phyloP scores from a whole-genome alignment of 2,888 invertebrate species.

The Mythimna albipuncta region DNA sequence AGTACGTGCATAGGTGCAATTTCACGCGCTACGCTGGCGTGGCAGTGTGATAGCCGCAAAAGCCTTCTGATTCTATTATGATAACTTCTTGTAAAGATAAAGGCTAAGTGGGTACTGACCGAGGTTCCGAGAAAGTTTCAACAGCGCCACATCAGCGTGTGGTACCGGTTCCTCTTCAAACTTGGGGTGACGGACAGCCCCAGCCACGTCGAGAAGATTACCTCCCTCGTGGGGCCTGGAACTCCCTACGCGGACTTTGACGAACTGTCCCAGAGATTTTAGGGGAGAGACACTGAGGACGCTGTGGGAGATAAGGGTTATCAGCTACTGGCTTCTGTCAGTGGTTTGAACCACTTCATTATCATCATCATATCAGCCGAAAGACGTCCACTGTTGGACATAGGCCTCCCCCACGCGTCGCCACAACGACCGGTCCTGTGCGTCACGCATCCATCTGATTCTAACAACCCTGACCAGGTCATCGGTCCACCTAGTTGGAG shows the following conservation, averaged over 20 bases:
- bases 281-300: conserved; percentile 85
- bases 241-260: conserved; percentile 85
- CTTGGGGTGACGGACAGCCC: conserved; percentile 86
- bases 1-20: no score
- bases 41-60: no score
- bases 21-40: no score
- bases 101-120: conserved; percentile 63
- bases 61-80: no score
- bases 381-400: no score
- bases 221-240: conserved; percentile 81
- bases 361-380: no score
- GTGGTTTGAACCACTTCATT: no score
- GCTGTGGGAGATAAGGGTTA: conserved; percentile 61
- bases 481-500: no score
- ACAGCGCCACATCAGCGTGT: conserved; percentile 84
- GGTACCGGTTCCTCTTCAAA: conserved; percentile 88
- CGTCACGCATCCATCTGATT: no score
- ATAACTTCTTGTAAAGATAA: neutral
- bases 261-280: conserved; percentile 78
- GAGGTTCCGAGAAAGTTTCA: conserved; percentile 81
- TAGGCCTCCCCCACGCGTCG: no score
- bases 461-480: no score
- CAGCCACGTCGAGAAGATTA: conserved; percentile 77
- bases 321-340: neutral
- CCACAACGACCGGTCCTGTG: no score